Evolutionary conservation across 2,113 vertebrate genomes (phyloP), one percentile per base, ranked within the genome.

Genomic region (Osmerus eperlanus): DNA sequence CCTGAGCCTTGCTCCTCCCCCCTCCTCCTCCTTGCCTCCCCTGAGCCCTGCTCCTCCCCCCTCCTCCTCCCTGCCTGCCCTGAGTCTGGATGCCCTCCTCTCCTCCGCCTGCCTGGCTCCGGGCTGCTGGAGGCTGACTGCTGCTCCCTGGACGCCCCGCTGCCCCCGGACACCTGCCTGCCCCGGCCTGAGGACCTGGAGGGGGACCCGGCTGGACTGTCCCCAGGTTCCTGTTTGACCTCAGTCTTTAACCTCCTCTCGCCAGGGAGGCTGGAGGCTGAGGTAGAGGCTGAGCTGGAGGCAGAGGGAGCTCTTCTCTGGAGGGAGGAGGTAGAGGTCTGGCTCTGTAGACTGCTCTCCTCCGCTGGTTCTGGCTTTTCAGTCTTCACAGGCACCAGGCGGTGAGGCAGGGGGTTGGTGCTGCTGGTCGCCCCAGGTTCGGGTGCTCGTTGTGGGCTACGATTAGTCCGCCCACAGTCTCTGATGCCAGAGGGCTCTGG

Each of bases 81-180:
- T 0, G 75, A 79, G 6, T 8, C 14, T 2, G 28, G 65, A 29
- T 29, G 75, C 83, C 92, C 84, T 84, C 62, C 74, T 67, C 73
- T 85, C 29, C 61, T 92, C 77, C 86, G 86, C 69, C 83, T 86
- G 2, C 90, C 83, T 5, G 80, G 83, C 25, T 95, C 94, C 0
- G 82, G 90, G 79, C 92, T 92, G 82, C 91, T 92, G 12, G 84
- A 81, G 53, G 61, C 70, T 15, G 82, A 78, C 80, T 87, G 19
- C 75, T 76, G 65, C 32, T 95, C 93, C 18, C 93, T 94, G 19
- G 86, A 91, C 2, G 88, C 82, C 13, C 80, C 78, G 67, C 77
- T 86, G 47, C 74, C 71, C 83, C 89, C 93, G 32, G 78, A 1
- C 0, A 56, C 47, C 7, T 72, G 87, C 56, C 83, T 89, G 18